These are phyloP conservation scores for Octopus bimaculoides DNA, from an alignment of 1,140 invertebrate genomes.

Conservation along the genomic window DNA sequence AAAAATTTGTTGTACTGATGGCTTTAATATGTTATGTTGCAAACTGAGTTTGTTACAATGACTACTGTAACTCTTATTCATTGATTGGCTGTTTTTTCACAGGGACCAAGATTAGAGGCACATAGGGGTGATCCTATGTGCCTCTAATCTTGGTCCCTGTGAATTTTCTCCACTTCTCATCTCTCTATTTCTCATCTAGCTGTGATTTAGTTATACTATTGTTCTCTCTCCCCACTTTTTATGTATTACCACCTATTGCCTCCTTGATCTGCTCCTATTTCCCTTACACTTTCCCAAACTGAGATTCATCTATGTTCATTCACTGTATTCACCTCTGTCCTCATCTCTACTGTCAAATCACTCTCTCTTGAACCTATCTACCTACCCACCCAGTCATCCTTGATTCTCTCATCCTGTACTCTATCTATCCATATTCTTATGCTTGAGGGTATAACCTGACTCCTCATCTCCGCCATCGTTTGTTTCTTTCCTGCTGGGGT, in stretches of 20 bases:
- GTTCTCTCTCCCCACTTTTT: not conserved
- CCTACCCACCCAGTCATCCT: not conserved
- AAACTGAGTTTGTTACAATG: too few species aligned
- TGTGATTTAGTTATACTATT: not conserved
- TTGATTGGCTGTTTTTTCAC: too few species aligned
- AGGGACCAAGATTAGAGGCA: not conserved
- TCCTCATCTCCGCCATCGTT: too few species aligned
- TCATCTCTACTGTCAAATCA: not conserved
- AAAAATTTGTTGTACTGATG: too few species aligned
- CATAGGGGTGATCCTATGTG: not conserved
- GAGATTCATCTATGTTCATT: not conserved
- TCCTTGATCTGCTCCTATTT: not conserved
- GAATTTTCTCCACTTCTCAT: not conserved
- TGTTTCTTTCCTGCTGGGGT: too few species aligned
- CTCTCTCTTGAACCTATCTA: not conserved
- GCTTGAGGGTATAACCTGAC: too few species aligned
- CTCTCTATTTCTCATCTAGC: not conserved
- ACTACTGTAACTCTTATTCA: too few species aligned
- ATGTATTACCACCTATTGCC: not conserved
- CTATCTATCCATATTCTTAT: too few species aligned
- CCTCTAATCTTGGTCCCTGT: not conserved
- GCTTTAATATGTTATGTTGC: too few species aligned
- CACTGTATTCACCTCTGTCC: not conserved
- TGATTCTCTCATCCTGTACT: not conserved
- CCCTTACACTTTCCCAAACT: not conserved